Evolutionary conservation across 2,797 vertebrate species (phyloP).

Genomic region (Melanotaenia maccullochi): DNA sequence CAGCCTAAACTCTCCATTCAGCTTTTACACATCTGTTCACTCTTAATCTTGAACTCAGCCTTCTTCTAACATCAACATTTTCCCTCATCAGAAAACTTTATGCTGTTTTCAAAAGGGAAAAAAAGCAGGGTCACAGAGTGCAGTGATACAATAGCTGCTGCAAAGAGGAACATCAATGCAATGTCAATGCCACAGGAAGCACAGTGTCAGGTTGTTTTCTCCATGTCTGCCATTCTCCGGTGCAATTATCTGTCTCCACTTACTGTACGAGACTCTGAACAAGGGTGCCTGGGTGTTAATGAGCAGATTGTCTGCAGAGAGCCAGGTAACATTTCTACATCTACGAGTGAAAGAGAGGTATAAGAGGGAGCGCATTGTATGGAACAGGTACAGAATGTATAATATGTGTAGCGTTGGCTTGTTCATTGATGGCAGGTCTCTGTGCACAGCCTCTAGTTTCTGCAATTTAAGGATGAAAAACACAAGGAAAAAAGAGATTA

Average conservation of each 20-base stretch:
- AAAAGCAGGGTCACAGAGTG: constrained; percentile 11
- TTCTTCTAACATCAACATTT: constrained; percentile 12
- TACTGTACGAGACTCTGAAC: constrained; percentile 22
- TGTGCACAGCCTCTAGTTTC: not conserved
- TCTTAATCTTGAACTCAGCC: constrained; percentile 9
- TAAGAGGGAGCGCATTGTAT: constrained; percentile 16
- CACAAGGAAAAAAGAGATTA: not conserved
- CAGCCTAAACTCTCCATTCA: constrained; percentile 21
- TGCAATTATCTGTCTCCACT: constrained; percentile 33
- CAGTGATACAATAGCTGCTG: constrained; percentile 21
- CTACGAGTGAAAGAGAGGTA: constrained; percentile 7
- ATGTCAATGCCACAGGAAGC: constrained; percentile 24
- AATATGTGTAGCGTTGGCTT: not conserved
- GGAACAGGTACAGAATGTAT: constrained; percentile 18
- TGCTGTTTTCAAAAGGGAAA: not conserved
- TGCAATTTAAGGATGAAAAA: constrained; percentile 1
- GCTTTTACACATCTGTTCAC: constrained; percentile 19
- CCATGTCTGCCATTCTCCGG: constrained; percentile 30
- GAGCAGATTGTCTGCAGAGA: constrained; percentile 38
- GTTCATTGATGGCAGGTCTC: constrained; percentile 6
- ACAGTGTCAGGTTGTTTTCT: constrained; percentile 45
- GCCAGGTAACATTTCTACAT: constrained; percentile 17
- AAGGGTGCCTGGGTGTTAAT: constrained; percentile 39
- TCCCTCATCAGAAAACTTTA: constrained; percentile 15
- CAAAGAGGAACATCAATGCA: constrained; percentile 27